Conservation (phyloP, 2,113 vertebrate genomes). For the Nothocercus nigrocapillus region DNA sequence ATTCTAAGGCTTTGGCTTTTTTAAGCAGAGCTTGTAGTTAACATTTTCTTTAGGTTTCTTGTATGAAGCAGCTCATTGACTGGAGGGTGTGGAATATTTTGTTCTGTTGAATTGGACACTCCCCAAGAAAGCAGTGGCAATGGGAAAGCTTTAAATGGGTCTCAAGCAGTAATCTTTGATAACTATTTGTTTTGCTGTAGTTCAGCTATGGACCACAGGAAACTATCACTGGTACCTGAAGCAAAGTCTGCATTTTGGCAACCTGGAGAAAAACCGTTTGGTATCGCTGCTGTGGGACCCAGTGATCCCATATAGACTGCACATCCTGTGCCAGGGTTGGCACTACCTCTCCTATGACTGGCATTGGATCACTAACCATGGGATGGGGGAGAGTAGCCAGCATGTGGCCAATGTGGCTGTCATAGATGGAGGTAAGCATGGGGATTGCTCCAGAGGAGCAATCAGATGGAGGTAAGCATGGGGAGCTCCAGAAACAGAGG, state of each 20-base stretch:
- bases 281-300: constrained; percentile 90
- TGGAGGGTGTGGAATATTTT: neutral
- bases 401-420: constrained; percentile 89
- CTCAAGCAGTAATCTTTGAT: neutral
- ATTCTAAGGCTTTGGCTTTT: neutral
- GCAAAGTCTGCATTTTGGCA: constrained; percentile 88
- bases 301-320: constrained; percentile 80
- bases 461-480: constrained; percentile 88
- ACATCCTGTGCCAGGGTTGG: constrained; percentile 85
- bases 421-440: constrained; percentile 89
- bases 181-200: constrained; percentile 69
- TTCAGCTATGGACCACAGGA: constrained; percentile 92
- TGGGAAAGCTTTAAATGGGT: neutral
- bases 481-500: neutral
- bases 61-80: accelerated
- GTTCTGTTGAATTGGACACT: neutral
- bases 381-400: constrained; percentile 67
- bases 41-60: neutral
- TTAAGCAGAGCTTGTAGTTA: accelerated
- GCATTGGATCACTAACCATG: constrained; percentile 89
- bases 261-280: constrained; percentile 72
- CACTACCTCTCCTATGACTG: constrained; percentile 87
- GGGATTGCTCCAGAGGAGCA: too few species aligned
- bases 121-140: neutral
- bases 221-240: constrained; percentile 99